Evolutionary conservation across 2,888 invertebrate genomes (phyloP), one percentile per base, ranked within the genome.

Genomic region (Priapulus caudatus): DNA sequence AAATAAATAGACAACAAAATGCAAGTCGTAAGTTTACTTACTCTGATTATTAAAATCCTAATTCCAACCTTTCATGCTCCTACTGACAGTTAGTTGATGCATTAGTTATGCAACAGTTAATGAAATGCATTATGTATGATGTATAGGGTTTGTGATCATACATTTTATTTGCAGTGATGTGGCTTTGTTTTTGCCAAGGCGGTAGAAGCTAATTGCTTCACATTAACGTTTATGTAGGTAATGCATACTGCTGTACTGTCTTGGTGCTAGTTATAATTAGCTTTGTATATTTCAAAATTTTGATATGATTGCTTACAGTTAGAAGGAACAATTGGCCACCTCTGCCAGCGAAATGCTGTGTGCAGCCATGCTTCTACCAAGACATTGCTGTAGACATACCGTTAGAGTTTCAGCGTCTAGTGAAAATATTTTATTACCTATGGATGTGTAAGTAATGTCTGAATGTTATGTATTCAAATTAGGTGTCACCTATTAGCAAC

Each of bases 361-460:
- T 95, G 56, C 89, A 93, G 69, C 97, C 98, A 0, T 99, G 98
- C 72, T 98, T 99, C 76, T 97, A 97, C 73, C 97, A 98, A 77
- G 97, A 99, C 72, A 93, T 99, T 63, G 88, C 90, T 71, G 87
- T 98, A 47, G 98, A 99, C 70, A 99, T 99, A 71, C 93, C 95
- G 20, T 77, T 88, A 48, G 93, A 97, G 72, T 98, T 98, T 75
- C 97, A 98, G 73, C 85, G 85, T 72, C 83, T 93, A 63, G 97
- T 98, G 24, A 83, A 89, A 61, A 83, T 89, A 67, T 78, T 95
- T 54, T 98, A 97, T 71, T 90, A 93, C 70, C 77, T 93, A 60
- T 98, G 97, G 95, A 84, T 93, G 78, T 87, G 91, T 95, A 78
- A 81, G 91, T 84, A 33, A n/a, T n/a, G n/a, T n/a, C n/a, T n/a